A percentile compares a stretch with the other conserved stretches of the same genome.
phyloP scores from a whole-genome alignment of 2,797 vertebrate species.

The Pitangus sulphuratus region DNA sequence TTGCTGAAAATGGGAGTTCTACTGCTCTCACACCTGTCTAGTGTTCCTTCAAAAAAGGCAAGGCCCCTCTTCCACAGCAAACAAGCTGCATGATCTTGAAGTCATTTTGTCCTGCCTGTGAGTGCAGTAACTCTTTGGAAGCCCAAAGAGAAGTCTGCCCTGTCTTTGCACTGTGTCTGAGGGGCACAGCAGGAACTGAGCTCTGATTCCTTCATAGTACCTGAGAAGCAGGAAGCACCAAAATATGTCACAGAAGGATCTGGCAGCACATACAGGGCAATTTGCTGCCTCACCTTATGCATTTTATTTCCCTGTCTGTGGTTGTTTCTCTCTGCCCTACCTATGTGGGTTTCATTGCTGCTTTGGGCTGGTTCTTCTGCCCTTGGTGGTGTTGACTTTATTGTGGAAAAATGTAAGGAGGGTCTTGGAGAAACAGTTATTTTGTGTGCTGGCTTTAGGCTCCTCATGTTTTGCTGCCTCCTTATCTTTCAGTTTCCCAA shows the following conservation, averaged over 20 bases:
- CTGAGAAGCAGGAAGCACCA: background rate
- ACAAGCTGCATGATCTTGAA: background rate
- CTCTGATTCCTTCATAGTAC: background rate
- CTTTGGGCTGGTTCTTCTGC: background rate
- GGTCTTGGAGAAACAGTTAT: background rate
- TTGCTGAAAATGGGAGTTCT: background rate
- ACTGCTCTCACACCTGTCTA: background rate
- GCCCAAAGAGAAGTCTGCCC: background rate
- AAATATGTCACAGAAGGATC: rapidly evolving
- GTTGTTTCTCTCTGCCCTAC: background rate
- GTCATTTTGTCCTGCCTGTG: background rate
- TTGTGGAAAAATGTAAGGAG: background rate
- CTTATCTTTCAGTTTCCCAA: background rate
- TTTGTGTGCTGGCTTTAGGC: background rate
- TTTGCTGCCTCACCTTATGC: background rate
- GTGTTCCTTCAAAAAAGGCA: background rate
- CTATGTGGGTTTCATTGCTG: background rate
- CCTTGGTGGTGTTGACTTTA: background rate
- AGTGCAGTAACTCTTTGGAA: background rate
- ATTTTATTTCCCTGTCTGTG: background rate
- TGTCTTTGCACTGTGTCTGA: background rate
- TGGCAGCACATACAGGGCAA: rapidly evolving
- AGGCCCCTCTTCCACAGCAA: background rate
- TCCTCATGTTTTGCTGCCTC: background rate
- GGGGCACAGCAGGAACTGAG: background rate